Conservation (phyloP, 2,888 invertebrate genomes). For the Drosophila tanythrix region DNA sequence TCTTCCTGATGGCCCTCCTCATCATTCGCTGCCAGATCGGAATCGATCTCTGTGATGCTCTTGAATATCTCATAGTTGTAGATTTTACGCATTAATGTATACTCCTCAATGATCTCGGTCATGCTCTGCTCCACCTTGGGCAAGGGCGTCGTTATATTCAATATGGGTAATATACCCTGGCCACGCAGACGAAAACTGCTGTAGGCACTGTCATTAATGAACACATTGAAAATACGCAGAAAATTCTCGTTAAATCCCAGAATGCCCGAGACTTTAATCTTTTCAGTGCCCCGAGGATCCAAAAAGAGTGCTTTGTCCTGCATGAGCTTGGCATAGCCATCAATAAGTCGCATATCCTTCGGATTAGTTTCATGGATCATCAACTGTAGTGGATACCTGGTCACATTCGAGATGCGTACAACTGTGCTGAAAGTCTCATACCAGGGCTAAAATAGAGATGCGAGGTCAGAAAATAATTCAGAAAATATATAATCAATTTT, state of each 20-base stretch:
- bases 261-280: constrained; percentile 62
- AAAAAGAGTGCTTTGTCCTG: constrained; percentile 49
- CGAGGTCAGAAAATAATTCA: not conserved
- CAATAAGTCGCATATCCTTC: constrained; percentile 43
- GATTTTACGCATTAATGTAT: constrained; percentile 63
- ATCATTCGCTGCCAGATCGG: constrained; percentile 14
- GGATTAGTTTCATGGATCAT: constrained; percentile 1
- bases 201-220: constrained; percentile 73
- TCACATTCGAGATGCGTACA: constrained; percentile 66
- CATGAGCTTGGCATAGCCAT: constrained; percentile 67
- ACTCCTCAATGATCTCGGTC: constrained; percentile 70
- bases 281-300: constrained; percentile 27
- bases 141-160: constrained; percentile 53
- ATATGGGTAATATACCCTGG: constrained; percentile 79
- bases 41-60: constrained; percentile 70
- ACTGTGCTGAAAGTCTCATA: constrained; percentile 67
- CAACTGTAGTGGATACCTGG: constrained; percentile 66
- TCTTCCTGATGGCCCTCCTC: constrained; percentile 45
- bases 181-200: constrained; percentile 70
- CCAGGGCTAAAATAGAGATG: constrained; percentile 73
- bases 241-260: constrained; percentile 79
- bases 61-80: constrained; percentile 78
- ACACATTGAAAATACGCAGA: constrained; percentile 59
- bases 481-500: not conserved
- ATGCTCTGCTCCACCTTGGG: constrained; percentile 41